A percentile compares a stretch with the other conserved stretches of the same genome.
These are phyloP conservation scores for Plecotus auritus DNA, from an alignment of 2,113 vertebrate genomes.

Conservation along the genomic window DNA sequence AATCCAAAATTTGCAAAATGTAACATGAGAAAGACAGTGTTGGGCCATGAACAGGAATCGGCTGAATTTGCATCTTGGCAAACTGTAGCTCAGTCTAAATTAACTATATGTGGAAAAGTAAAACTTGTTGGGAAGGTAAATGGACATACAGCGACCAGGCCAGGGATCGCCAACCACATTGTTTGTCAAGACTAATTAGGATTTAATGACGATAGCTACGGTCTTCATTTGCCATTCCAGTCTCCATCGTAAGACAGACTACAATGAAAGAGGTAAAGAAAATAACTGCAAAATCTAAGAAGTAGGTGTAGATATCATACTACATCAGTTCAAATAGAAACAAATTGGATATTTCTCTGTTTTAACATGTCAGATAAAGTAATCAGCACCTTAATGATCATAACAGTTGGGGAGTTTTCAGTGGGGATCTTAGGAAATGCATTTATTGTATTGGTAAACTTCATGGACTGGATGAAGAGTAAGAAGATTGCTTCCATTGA, in stretches of 20 bases:
- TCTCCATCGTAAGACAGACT: neutral
- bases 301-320: neutral
- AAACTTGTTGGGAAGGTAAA: neutral
- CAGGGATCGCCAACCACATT: neutral
- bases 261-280: neutral
- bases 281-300: slow-evolving; percentile 1
- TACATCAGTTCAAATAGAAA: neutral
- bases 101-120: neutral
- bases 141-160: neutral
- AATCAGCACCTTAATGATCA: neutral
- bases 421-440: slow-evolving; percentile 66
- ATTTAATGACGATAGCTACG: neutral
- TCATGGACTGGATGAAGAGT: slow-evolving; percentile 51
- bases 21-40: neutral
- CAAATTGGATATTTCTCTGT: neutral
- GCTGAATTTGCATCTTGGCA: slow-evolving; percentile 57
- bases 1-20: slow-evolving; percentile 1
- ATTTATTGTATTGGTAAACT: slow-evolving; percentile 67
- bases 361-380: neutral
- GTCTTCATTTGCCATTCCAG: neutral
- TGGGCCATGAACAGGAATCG: neutral
- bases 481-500: slow-evolving; percentile 64
- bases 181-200: neutral
- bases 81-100: slow-evolving; percentile 34
- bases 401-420: slow-evolving; percentile 46